A percentile compares a stretch with the other conserved stretches of the same genome.
These are phyloP conservation scores for Zosterops hypoxanthus DNA, from an alignment of 2,113 vertebrate species.

Conservation along the genomic window DNA sequence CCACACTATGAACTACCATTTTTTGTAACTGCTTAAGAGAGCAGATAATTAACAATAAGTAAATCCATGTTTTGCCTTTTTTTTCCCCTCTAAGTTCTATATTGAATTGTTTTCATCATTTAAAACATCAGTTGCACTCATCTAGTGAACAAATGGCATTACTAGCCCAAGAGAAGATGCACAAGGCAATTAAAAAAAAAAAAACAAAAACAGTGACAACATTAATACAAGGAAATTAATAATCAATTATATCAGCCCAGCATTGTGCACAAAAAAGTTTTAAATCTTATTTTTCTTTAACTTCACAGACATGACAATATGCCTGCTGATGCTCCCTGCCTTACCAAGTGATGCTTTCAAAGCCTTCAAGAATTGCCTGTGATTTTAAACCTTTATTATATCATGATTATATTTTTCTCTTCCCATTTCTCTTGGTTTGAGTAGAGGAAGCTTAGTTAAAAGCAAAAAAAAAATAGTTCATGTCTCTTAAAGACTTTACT, in stretches of 20 bases:
- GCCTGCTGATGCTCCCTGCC: neutral
- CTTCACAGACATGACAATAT: neutral
- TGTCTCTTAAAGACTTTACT: neutral
- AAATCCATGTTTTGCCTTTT: slow-evolving; percentile 12
- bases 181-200: slow-evolving; percentile 38
- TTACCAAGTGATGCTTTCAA: neutral
- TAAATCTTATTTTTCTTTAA: neutral
- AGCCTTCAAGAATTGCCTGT: neutral
- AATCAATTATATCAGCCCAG: slow-evolving; percentile 18
- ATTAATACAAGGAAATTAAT: slow-evolving; percentile 59
- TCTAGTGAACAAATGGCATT: slow-evolving; percentile 62
- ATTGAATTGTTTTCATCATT: slow-evolving; percentile 37
- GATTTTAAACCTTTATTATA: slow-evolving; percentile 39
- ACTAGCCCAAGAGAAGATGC: slow-evolving; percentile 45
- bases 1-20: neutral
- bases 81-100: neutral
- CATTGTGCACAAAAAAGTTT: neutral
- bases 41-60: slow-evolving; percentile 58
- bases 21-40: slow-evolving; percentile 7
- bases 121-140: slow-evolving; percentile 53
- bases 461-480: neutral
- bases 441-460: neutral
- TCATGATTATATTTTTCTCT: neutral
- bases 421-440: neutral
- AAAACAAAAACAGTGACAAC: slow-evolving; percentile 27